These are phyloP conservation scores for Philopotamus ludificatus DNA, from an alignment of 1,140 invertebrate genomes.

Conservation along the genomic window DNA sequence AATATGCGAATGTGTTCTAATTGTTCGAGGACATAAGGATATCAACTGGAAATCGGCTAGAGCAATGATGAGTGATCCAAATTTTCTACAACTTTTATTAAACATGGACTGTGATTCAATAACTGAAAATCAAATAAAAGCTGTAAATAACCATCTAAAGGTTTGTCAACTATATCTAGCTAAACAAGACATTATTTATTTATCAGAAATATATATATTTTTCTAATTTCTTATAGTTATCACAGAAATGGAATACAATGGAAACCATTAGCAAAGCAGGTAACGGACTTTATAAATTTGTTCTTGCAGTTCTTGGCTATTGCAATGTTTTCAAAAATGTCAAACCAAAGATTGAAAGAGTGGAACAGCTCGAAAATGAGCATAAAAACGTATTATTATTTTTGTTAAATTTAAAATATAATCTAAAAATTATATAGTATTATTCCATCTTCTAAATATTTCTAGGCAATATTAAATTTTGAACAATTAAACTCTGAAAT, in stretches of 20 bases:
- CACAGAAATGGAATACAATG: slow-evolving; percentile 74
- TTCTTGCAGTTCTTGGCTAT: slow-evolving; percentile 81
- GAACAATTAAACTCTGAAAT: slow-evolving; percentile 77
- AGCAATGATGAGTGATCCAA: slow-evolving; percentile 86
- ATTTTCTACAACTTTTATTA: slow-evolving; percentile 74
- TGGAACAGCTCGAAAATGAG: slow-evolving; percentile 71
- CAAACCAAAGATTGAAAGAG: slow-evolving; percentile 85
- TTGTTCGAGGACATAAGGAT: slow-evolving; percentile 78
- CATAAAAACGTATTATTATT: slow-evolving; percentile 40
- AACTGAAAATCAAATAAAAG: slow-evolving; percentile 69
- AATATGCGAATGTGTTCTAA: slow-evolving; percentile 84
- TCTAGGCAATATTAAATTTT: slow-evolving; percentile 62
- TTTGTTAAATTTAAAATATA: background rate
- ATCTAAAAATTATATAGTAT: no score
- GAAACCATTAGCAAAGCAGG: slow-evolving; percentile 76
- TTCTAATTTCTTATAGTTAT: slow-evolving; percentile 44
- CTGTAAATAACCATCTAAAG: slow-evolving; percentile 70
- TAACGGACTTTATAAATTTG: slow-evolving; percentile 79
- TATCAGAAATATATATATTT: slow-evolving; percentile 6
- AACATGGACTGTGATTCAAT: slow-evolving; percentile 84
- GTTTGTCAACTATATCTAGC: slow-evolving; percentile 37
- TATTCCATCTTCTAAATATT: background rate
- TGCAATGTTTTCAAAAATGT: slow-evolving; percentile 81
- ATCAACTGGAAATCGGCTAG: slow-evolving; percentile 88
- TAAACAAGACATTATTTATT: no score